Base-by-base conservation (phyloP, 2,797 vertebrate genomes). In the Mycteria americana region DNA sequence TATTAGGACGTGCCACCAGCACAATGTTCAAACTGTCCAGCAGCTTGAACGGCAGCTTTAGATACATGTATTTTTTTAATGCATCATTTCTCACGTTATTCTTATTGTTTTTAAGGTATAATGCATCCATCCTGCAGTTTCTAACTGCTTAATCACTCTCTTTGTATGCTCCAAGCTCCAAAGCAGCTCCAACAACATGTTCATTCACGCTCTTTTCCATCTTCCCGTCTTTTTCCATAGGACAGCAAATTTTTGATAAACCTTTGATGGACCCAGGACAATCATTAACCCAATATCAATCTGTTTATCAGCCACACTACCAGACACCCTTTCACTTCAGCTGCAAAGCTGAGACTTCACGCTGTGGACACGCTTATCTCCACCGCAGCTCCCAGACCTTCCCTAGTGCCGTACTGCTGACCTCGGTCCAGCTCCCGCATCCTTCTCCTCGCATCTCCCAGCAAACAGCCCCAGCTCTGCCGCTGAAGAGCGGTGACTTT, bases 401-500 rank as follows among this genome's bases (percentile, higher is more conserved):
- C 45, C 79, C 46, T 3, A 8, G 27, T 0, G 9, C 56, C 2
- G 16, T 23, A 2, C 62, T 4, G 23, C 64, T 7, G 46, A 17
- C 35, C 65, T 4, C 7, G 18, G 28, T 4, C 43, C 3, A 12
- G 68, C 22, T 64, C 39, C 68, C 2, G 5, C 27, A 1, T 11
- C 59, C 69, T 27, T 3, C 53, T 68, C 65, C 48, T 33, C 13
- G 1, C 37, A 1, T 4, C 39, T 27, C 46, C 46, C 72, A 24
- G n/a, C 54, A 17, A 13, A 59, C 33, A 9, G 18, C 72, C 50
- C 37, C 69, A 16, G 27, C 51, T 23, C 39, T 3, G 50, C 69
- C 7, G 4, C 59, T 1, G 14, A 7, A 7, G 23, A 33, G 41
- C 14, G 2, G 11, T 3, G 37, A 9, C 18, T 4, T 43, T 2